A percentile compares a stretch with the other conserved stretches of the same genome.
These are phyloP conservation scores for Oryzias curvinotus DNA, from an alignment of 2,113 vertebrate genomes.

Conservation along the genomic window DNA sequence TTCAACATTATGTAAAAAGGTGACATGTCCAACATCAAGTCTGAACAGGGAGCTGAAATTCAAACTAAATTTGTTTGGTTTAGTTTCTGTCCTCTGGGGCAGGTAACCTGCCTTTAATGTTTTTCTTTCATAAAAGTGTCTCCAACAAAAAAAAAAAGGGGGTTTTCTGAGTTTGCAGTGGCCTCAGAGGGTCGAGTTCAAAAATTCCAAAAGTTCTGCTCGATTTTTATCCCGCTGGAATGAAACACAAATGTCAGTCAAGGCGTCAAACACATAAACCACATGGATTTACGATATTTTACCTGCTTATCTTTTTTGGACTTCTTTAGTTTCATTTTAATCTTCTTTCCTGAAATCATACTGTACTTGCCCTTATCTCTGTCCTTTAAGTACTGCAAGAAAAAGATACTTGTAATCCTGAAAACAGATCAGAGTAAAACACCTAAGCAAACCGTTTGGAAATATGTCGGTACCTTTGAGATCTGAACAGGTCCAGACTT, in stretches of 20 bases:
- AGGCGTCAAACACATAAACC: neutral
- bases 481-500: slow-evolving; percentile 83
- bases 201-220: slow-evolving; percentile 86
- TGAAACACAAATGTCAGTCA: neutral
- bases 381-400: slow-evolving; percentile 85
- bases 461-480: slow-evolving; percentile 80
- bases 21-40: too few relatives aligned
- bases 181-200: slow-evolving; percentile 85
- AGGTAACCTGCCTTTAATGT: too few relatives aligned
- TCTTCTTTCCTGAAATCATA: slow-evolving; percentile 93
- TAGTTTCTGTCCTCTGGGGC: too few relatives aligned
- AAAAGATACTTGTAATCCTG: slow-evolving; percentile 1
- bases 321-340: slow-evolving; percentile 94
- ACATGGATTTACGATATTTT: neutral
- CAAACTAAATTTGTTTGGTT: too few relatives aligned
- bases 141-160: slow-evolving; percentile 5
- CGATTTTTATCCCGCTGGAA: slow-evolving; percentile 86
- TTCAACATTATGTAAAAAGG: too few relatives aligned
- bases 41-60: too few relatives aligned
- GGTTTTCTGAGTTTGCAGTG: slow-evolving; percentile 1
- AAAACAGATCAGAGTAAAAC: neutral
- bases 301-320: slow-evolving; percentile 92
- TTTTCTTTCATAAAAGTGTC: too few relatives aligned
- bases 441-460: neutral
- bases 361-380: slow-evolving; percentile 89